Conservation (phyloP, 2,797 vertebrate species). For the Cephalopachus bancanus region DNA sequence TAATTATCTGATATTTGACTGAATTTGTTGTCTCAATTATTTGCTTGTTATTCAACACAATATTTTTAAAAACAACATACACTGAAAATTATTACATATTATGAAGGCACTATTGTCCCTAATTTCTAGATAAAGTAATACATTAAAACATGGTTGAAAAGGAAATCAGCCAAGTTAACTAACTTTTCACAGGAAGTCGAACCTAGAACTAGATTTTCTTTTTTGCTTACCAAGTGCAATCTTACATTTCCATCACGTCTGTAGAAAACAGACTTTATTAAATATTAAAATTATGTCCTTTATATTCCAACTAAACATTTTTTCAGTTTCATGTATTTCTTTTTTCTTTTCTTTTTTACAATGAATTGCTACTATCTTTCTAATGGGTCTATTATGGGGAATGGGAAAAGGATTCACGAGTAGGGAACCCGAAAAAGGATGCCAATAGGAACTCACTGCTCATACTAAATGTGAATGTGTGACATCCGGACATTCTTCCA, state of each 20-base stretch:
- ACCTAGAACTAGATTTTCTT: not conserved
- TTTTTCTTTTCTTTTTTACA: not conserved
- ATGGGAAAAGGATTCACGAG: rapidly evolving
- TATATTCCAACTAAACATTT: not conserved
- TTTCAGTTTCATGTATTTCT: not conserved
- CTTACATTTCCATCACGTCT: not conserved
- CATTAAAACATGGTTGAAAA: constrained; percentile 2
- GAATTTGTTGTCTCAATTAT: not conserved
- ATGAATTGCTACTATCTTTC: not conserved
- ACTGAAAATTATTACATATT: not conserved
- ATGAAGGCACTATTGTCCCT: not conserved
- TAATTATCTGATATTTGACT: not conserved
- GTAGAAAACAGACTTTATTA: not conserved
- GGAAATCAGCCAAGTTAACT: constrained; percentile 5
- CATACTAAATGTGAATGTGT: not conserved
- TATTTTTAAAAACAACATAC: not conserved
- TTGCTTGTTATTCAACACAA: not conserved
- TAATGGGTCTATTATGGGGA: not conserved
- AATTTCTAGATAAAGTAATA: constrained; percentile 27
- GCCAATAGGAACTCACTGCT: not conserved
- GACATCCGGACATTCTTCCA: not conserved
- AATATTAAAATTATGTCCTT: not conserved
- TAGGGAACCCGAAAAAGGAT: not conserved
- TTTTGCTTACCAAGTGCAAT: not conserved
- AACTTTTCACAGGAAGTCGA: not conserved